Evolutionary conservation across 2,113 vertebrate species (phyloP).

Genomic region (Rhipidura dahli): DNA sequence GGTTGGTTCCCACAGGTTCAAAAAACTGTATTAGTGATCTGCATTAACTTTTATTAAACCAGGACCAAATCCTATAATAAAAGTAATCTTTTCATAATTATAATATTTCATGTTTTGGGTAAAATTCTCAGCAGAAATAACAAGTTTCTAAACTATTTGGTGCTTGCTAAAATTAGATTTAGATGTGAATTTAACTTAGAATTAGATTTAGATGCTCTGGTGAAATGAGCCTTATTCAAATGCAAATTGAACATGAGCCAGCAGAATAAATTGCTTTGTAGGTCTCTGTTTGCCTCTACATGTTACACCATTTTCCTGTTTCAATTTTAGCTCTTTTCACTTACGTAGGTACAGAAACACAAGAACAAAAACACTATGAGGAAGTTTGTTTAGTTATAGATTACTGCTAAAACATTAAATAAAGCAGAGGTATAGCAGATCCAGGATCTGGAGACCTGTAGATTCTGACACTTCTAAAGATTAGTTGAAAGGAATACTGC

Average conservation of each 20-base stretch:
- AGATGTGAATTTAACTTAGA: not conserved
- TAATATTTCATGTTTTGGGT: not conserved
- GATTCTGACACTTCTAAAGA: not conserved
- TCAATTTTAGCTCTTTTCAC: not conserved
- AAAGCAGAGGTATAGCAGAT: not conserved
- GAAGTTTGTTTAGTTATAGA: not conserved
- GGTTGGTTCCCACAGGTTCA: not conserved
- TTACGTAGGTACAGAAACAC: not conserved
- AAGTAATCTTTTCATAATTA: not conserved
- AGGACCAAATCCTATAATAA: not conserved
- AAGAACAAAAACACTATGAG: not conserved
- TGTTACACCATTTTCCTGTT: not conserved
- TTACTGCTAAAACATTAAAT: not conserved
- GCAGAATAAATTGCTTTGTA: slow-evolving; percentile 6
- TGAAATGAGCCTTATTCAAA: slow-evolving; percentile 41
- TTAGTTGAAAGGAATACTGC: not conserved
- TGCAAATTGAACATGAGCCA: slow-evolving; percentile 6
- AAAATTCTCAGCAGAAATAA: slow-evolving; percentile 21
- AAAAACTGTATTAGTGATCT: not conserved
- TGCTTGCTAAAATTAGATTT: slow-evolving; percentile 30
- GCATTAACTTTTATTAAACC: not conserved
- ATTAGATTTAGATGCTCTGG: not conserved
- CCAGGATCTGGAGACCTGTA: not conserved
- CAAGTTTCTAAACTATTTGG: not conserved
- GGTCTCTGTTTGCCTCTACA: not conserved